Evolutionary conservation across 2,113 vertebrate genomes (phyloP).

Genomic region (Psephotus haematonotus): DNA sequence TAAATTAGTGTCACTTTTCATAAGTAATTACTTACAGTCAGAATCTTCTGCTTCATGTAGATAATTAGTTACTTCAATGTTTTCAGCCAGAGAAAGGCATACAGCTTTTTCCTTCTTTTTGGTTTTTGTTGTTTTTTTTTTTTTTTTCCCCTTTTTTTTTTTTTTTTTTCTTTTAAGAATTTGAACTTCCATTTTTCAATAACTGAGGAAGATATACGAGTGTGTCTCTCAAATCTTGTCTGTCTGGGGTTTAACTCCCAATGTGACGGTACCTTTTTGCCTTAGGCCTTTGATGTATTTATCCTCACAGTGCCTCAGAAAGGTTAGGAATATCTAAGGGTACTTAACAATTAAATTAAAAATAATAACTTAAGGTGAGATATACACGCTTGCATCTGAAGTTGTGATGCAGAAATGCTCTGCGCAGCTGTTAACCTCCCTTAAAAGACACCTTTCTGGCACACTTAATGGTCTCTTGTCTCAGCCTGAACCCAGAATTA

Average conservation of each 20-base stretch:
- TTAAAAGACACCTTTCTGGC: background rate
- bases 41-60: background rate
- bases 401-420: background rate
- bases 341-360: background rate
- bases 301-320: background rate
- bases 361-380: background rate
- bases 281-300: background rate
- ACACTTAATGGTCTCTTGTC: background rate
- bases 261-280: background rate
- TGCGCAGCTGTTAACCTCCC: background rate
- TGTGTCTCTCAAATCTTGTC: background rate
- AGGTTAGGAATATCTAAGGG: background rate
- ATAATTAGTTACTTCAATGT: background rate
- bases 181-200: background rate
- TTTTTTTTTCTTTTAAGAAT: background rate
- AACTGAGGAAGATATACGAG: background rate
- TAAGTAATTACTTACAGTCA: constrained; percentile 7
- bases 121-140: no score
- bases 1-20: constrained; percentile 13
- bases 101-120: no score
- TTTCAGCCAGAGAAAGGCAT: background rate
- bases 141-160: no score
- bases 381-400: background rate
- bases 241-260: background rate
- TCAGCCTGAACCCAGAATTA: background rate